phyloP scores from a whole-genome alignment of 2,113 vertebrate genomes.

The Centropus unirufus region DNA sequence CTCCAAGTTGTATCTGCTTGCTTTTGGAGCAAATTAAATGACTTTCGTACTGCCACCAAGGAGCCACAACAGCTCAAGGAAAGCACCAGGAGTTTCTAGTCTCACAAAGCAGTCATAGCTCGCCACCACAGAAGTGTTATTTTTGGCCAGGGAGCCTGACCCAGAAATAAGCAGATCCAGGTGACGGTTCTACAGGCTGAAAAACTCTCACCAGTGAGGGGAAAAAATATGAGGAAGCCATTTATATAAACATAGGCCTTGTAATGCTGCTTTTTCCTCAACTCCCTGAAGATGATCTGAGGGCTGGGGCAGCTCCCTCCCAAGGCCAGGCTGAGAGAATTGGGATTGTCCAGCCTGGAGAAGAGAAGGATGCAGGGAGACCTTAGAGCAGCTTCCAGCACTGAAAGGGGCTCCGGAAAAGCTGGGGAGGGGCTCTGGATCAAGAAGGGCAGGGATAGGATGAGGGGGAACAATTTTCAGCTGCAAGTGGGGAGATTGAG shows the following conservation, averaged over 20 bases:
- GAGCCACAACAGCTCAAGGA: background rate
- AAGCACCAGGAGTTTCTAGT: background rate
- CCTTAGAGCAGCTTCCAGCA: too few relatives aligned
- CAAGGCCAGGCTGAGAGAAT: too few relatives aligned
- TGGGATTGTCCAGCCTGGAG: too few relatives aligned
- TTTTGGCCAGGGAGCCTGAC: background rate
- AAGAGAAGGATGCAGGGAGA: too few relatives aligned
- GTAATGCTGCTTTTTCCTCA: background rate
- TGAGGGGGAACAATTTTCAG: too few relatives aligned
- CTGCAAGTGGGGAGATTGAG: too few relatives aligned
- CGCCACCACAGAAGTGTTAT: background rate
- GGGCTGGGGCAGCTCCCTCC: too few relatives aligned
- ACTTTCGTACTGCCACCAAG: background rate
- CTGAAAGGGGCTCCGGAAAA: too few relatives aligned
- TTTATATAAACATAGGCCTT: background rate
- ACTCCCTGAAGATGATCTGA: background rate
- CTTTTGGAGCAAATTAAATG: background rate
- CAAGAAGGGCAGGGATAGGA: too few relatives aligned
- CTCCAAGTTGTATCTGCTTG: background rate
- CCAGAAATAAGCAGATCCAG: conserved; percentile 45
- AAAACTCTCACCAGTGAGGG: background rate
- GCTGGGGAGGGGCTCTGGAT: too few relatives aligned
- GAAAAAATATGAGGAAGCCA: background rate
- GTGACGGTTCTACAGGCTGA: background rate
- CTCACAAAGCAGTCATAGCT: background rate